Conservation (phyloP, 2,113 vertebrate genomes). For the Coptodon rendalli region DNA sequence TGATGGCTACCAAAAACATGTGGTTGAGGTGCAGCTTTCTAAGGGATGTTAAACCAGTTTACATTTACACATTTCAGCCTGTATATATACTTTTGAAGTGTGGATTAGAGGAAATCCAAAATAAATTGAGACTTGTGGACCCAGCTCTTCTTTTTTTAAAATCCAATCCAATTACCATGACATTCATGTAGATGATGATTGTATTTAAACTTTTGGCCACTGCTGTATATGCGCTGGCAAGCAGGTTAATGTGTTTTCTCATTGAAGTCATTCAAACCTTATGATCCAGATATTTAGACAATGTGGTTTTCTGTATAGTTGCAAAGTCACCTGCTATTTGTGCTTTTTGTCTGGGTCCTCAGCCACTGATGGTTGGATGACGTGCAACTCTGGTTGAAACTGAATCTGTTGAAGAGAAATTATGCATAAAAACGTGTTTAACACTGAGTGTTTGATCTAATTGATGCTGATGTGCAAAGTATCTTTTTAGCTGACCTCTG, state of each 20-base stretch:
- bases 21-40: neutral
- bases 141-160: neutral
- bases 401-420: neutral
- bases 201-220: neutral
- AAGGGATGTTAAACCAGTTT: neutral
- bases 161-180: neutral
- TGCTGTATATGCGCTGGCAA: neutral
- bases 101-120: neutral
- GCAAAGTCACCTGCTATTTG: constrained; percentile 16
- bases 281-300: neutral
- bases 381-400: neutral
- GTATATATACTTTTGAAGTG: neutral
- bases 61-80: neutral
- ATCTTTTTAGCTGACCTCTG: neutral
- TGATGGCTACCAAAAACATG: neutral
- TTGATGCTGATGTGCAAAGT: neutral
- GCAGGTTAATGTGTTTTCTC: neutral
- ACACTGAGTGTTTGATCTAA: neutral
- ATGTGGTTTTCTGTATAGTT: constrained; percentile 6
- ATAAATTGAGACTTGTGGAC: neutral
- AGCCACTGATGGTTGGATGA: constrained; percentile 28
- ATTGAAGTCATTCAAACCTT: neutral
- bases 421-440: neutral
- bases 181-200: neutral
- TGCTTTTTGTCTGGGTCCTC: neutral